phyloP scores from a whole-genome alignment of 2,113 vertebrate species.

The Calonectris borealis region DNA sequence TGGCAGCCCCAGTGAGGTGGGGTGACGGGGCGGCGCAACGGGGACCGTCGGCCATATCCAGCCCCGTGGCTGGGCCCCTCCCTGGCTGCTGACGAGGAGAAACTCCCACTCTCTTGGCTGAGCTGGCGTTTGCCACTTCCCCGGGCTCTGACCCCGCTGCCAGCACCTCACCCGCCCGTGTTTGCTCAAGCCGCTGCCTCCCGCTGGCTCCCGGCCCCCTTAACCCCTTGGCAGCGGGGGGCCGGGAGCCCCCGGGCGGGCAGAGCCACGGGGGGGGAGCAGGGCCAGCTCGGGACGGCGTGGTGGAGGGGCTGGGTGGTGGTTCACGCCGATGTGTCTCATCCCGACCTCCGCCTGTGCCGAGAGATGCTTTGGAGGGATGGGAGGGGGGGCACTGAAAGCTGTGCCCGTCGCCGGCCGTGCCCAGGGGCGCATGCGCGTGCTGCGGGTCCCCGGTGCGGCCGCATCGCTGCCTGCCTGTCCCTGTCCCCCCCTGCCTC shows the following conservation, averaged over 20 bases:
- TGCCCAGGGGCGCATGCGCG: accelerated
- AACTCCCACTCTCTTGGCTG: not conserved
- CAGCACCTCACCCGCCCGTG: not conserved
- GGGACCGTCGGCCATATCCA: accelerated
- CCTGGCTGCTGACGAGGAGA: not conserved
- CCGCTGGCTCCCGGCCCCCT: not conserved
- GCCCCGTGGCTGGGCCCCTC: not conserved
- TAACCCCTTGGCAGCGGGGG: not conserved
- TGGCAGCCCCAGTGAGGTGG: not conserved
- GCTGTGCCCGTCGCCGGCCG: accelerated
- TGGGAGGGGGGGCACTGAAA: no score
- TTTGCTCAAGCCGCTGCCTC: slow-evolving; percentile 16
- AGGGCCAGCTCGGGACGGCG: not conserved
- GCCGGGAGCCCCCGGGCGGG: not conserved
- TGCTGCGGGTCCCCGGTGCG: not conserved
- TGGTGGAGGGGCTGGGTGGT: not conserved
- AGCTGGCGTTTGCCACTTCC: not conserved
- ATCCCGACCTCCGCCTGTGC: not conserved
- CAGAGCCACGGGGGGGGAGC: not conserved
- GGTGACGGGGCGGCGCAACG: accelerated
- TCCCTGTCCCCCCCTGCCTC: not conserved
- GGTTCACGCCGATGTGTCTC: not conserved
- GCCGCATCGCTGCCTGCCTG: not conserved
- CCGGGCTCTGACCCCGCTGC: not conserved
- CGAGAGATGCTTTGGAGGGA: not conserved